These are phyloP conservation scores for Whitmania pigra DNA, from an alignment of 1,140 invertebrate genomes.

Conservation along the genomic window DNA sequence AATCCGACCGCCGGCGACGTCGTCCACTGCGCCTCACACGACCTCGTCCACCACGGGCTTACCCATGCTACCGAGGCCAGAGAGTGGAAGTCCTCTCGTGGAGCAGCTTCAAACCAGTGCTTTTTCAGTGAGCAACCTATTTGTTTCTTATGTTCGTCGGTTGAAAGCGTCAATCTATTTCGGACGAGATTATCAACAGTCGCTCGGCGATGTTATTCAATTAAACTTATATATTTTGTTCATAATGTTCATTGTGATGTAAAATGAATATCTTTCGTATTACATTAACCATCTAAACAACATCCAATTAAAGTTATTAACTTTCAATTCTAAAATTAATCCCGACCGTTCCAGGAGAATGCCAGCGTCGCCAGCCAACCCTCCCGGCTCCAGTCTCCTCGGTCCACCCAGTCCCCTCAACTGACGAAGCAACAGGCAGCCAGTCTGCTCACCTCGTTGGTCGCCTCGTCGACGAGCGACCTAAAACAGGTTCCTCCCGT, in stretches of 20 bases:
- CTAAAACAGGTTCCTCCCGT: too few species aligned
- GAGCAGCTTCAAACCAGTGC: background rate
- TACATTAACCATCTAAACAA: too few species aligned
- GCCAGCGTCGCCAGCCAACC: too few species aligned
- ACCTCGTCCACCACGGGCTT: constrained; percentile 30
- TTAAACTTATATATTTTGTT: too few species aligned
- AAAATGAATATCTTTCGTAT: background rate
- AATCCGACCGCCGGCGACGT: constrained; percentile 67
- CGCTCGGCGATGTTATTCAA: too few species aligned
- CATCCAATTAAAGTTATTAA: too few species aligned
- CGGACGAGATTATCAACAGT: too few species aligned
- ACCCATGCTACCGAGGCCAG: background rate
- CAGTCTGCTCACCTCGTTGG: too few species aligned
- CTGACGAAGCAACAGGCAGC: constrained; percentile 3
- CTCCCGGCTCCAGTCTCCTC: background rate
- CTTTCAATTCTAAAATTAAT: too few species aligned
- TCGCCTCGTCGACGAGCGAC: too few species aligned
- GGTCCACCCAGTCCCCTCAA: background rate
- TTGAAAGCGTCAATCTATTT: too few species aligned
- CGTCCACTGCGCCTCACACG: constrained; percentile 10
- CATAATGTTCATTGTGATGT: background rate
- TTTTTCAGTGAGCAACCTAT: background rate
- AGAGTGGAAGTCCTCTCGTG: background rate
- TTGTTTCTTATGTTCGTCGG: background rate
- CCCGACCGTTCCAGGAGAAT: too few species aligned